Base-by-base conservation (phyloP, 2,113 vertebrate genomes). In the Pygoscelis adeliae region DNA sequence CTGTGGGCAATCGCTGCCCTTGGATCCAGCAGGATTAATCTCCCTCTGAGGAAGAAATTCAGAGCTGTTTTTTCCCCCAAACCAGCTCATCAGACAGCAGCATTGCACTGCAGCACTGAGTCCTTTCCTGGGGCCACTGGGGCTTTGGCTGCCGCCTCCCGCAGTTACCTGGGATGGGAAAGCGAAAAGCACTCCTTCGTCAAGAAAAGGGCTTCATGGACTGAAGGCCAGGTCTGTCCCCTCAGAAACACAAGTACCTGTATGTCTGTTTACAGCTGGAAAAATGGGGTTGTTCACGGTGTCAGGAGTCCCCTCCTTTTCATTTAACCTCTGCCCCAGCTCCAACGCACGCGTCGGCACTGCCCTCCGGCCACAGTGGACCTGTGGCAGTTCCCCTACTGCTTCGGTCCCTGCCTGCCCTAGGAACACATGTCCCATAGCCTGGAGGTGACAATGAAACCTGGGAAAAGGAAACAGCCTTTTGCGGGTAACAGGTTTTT, bases 291-390 rank as follows among this genome's bases (percentile, higher is more conserved):
- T 76, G 56, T 36, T n/a, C 16, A 0, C 0, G 10, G n/a, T 17
- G 38, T 3, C 5, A 5, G 63, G 36, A 62, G 36, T 30, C 27
- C 23, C 27, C 12, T 50, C 65, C 66, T 83, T n/a, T 30, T 19
- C 32, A 4, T 0, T 3, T 3, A 1, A 25, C 25, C 49, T 53
- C 34, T 52, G 70, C 29, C 84, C 27, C 76, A 47, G 36, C 52
- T 42, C 59, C 34, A 7, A 14, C 2, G 13, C 13, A 2, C 6
- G 4, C 4, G 7, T 4, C 11, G 0, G 52, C 1, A 1, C 56
- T 66, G 63, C 34, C 44, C 42, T 32, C 3, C 4, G 30, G 47
- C 19, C 0, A 0, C 77, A 40, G 32, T 0, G 8, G 36, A 9
- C 18, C 55, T 9, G 11, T 15, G 38, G 44, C 72, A 17, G 23